Percentiles rank a stretch among this genome's conserved stretches.
phyloP scores from a whole-genome alignment of 2,888 invertebrate genomes.

The Mesorhabditis spiculigera region DNA sequence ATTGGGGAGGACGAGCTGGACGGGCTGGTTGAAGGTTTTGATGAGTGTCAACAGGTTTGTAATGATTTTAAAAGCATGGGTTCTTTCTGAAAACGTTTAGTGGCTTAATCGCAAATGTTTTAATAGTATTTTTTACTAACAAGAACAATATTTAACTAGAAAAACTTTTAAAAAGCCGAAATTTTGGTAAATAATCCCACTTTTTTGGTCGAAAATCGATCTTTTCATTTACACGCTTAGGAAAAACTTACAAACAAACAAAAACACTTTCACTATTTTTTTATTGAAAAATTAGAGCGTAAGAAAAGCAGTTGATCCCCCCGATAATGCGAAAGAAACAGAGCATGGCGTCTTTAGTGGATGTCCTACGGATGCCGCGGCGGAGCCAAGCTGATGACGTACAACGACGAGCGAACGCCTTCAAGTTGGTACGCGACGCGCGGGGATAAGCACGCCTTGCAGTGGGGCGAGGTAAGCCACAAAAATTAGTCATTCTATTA shows the following conservation, averaged over 20 bases:
- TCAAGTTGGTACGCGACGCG: constrained; percentile 49
- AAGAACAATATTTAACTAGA: no score
- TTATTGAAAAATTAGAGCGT: no score
- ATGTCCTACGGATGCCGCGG: constrained; percentile 52
- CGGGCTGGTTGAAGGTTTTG: constrained; percentile 51
- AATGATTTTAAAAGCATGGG: neutral
- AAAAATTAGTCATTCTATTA: neutral
- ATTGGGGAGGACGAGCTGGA: constrained; percentile 42
- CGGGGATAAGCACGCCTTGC: constrained; percentile 31
- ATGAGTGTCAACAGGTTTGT: constrained; percentile 42
- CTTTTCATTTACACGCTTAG: no score
- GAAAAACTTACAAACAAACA: no score
- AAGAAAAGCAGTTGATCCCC: no score
- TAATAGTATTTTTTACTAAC: no score
- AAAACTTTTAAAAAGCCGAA: no score
- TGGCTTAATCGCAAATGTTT: no score
- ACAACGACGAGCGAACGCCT: constrained; percentile 48
- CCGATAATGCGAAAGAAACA: neutral
- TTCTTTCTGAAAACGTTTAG: no score
- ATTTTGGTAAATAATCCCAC: no score
- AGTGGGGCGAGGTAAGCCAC: constrained; percentile 46
- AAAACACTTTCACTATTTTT: no score
- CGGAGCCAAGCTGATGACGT: constrained; percentile 48
- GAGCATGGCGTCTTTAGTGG: constrained; percentile 12
- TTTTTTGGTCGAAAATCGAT: no score